Evolutionary conservation across 2,113 vertebrate genomes (phyloP), one percentile per base, ranked within the genome.

Genomic region (Bubalus kerabau): DNA sequence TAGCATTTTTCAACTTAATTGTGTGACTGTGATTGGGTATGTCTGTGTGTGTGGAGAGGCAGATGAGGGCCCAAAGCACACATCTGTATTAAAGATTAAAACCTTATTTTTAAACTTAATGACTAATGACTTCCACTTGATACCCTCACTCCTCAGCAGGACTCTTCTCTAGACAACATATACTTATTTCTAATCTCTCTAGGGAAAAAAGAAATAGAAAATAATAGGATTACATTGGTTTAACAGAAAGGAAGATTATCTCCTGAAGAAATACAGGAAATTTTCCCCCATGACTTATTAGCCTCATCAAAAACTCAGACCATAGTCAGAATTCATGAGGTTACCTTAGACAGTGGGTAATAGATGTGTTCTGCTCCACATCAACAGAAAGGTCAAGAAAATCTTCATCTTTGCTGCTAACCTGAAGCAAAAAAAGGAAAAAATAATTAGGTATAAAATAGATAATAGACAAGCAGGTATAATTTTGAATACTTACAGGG

Each of bases 371-470:
- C 98, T 99, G 99, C 98, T 99, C 99, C 98, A 99, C 99, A 87
- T 99, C 99, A 97, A 99, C 99, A 97, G 99, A 99, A 95, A 99
- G 99, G 98, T 99, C 99, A 98, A 99, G 99, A 98, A 99, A 99
- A 98, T 99, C 99, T 99, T 99, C 99, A 97, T 99, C 99, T 99
- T 99, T 99, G 98, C 99, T 99, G 99, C 99, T 99, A 97, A 99
- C 99, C 99, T 99, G 98, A 94, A 97, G 95, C 36, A 98, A 87
- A 98, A 96, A 98, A 67, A 56, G 52, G 87, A 10, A 87, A 19
- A 97, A 17, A 86, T 5, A 90, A 90, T 95, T 96, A 97, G 96
- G 67, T 46, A 96, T 71, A 95, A 95, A 3, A 40, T 84, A 89
- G 19, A 93, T 0, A 78, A 50, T 0, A 56, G 54, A 82, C 26